phyloP scores from a whole-genome alignment of 2,113 vertebrate genomes.

The Aspiorhynchus laticeps region DNA sequence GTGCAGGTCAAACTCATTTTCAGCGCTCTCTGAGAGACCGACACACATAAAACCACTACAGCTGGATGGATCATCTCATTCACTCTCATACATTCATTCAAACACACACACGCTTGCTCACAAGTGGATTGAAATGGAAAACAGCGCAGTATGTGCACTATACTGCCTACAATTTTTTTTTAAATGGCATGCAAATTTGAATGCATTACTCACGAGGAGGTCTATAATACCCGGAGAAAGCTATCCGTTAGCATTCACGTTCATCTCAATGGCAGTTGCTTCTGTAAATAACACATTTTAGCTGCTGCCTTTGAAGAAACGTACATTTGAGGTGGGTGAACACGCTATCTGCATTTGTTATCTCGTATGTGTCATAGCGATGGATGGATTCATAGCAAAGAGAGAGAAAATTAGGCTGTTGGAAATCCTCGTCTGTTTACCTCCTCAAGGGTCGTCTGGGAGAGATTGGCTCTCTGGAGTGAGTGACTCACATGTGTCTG shows the following conservation, averaged over 20 bases:
- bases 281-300: constrained; percentile 14
- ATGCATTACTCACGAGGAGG: constrained; percentile 20
- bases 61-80: background rate
- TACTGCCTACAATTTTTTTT: background rate
- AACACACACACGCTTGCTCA: background rate
- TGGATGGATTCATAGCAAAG: background rate
- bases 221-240: background rate
- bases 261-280: background rate
- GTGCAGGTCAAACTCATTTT: constrained; percentile 58
- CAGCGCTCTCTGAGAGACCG: constrained; percentile 19
- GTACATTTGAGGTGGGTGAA: background rate
- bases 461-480: constrained; percentile 40
- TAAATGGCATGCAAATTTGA: constrained; percentile 25
- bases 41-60: constrained; percentile 14
- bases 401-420: constrained; percentile 31
- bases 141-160: constrained; percentile 16
- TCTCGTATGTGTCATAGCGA: constrained; percentile 1
- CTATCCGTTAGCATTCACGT: background rate
- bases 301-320: background rate
- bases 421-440: constrained; percentile 32
- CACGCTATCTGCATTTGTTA: constrained; percentile 45
- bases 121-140: constrained; percentile 4
- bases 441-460: constrained; percentile 39
- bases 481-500: constrained; percentile 28
- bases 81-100: background rate